A percentile compares a stretch with the other conserved stretches of the same genome.
Evolutionary conservation across 2,888 invertebrate genomes (phyloP).

Genomic region (Odontocolon sp.): DNA sequence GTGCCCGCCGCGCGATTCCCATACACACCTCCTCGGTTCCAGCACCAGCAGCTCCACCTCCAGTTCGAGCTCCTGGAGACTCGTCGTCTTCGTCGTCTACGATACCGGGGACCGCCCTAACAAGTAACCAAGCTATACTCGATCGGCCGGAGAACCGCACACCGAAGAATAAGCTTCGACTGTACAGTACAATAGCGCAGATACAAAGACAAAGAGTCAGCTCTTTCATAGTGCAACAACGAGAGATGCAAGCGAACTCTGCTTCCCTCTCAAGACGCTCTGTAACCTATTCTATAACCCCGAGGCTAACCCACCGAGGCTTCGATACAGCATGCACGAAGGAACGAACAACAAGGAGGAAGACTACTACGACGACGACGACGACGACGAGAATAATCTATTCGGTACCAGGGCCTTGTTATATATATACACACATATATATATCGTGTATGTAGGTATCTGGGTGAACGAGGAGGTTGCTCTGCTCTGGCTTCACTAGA

Average conservation of each 20-base stretch:
- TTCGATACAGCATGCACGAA: slow-evolving; percentile 21
- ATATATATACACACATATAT: slow-evolving; percentile 58
- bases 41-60: neutral
- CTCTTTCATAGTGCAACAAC: slow-evolving; percentile 31
- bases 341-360: slow-evolving; percentile 19
- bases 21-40: slow-evolving; percentile 72
- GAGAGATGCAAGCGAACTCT: slow-evolving; percentile 36
- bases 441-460: slow-evolving; percentile 65
- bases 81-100: slow-evolving; percentile 22
- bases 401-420: slow-evolving; percentile 61
- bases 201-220: slow-evolving; percentile 6
- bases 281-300: slow-evolving; percentile 58
- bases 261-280: slow-evolving; percentile 33
- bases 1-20: slow-evolving; percentile 71
- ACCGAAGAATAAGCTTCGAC: neutral
- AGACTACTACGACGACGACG: neutral
- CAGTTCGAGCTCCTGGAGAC: slow-evolving; percentile 30
- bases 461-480: slow-evolving; percentile 63
- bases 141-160: slow-evolving; percentile 12
- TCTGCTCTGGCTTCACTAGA: slow-evolving; percentile 16
- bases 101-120: slow-evolving; percentile 65
- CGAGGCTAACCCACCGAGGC: slow-evolving; percentile 36
- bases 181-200: slow-evolving; percentile 19
- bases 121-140: slow-evolving; percentile 67
- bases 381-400: slow-evolving; percentile 62